phyloP scores from a whole-genome alignment of 1,140 invertebrate species.

The Hylaeus volcanicus region DNA sequence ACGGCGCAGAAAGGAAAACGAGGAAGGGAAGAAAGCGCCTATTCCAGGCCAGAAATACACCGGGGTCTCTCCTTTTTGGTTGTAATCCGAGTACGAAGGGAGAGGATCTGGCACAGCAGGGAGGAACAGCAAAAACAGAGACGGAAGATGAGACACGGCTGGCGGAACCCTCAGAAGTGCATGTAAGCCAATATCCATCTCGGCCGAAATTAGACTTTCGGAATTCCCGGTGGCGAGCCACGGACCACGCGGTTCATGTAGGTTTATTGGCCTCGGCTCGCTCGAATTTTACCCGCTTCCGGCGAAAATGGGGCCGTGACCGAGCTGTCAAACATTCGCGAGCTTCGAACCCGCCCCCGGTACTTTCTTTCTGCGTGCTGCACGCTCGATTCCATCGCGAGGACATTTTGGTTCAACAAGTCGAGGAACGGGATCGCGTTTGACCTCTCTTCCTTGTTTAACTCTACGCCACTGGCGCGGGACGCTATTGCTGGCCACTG shows the following conservation, averaged over 20 bases:
- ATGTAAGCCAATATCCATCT: conserved; percentile 69
- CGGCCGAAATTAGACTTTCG: conserved; percentile 71
- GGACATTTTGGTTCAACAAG: not conserved
- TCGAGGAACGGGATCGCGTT: too few relatives aligned
- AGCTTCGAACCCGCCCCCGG: too few relatives aligned
- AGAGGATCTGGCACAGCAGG: conserved; percentile 52
- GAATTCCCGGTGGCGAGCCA: conserved; percentile 60
- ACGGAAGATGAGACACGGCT: conserved; percentile 35
- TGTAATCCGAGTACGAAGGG: conserved; percentile 65
- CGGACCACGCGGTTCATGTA: conserved; percentile 55
- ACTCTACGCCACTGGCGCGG: not conserved
- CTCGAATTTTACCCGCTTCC: conserved; percentile 33
- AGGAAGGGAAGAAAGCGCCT: conserved; percentile 12
- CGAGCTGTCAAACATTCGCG: not conserved
- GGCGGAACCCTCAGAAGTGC: conserved; percentile 63
- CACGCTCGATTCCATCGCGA: not conserved
- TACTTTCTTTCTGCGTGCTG: not conserved
- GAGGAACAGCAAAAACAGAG: conserved; percentile 32
- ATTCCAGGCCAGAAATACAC: conserved; percentile 53
- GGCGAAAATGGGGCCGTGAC: conserved; percentile 24
- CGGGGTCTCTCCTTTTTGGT: conserved; percentile 39
- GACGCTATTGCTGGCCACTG: not conserved
- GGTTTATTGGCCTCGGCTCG: conserved; percentile 58
- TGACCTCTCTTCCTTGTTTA: not conserved
- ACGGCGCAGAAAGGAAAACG: not conserved